Conservation (phyloP, 2,888 invertebrate species). For the Pammene aurita region DNA sequence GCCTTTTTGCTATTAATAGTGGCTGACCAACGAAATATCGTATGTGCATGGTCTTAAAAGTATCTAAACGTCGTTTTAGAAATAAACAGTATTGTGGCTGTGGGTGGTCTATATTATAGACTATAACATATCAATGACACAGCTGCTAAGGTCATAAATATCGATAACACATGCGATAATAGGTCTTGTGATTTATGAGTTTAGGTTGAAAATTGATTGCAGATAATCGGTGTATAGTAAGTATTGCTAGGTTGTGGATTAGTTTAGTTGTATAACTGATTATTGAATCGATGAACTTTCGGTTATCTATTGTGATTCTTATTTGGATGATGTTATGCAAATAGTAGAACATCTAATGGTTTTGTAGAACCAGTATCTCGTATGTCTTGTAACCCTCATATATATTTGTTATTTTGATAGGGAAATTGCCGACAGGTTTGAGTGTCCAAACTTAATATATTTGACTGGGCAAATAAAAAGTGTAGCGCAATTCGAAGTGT, state of each 20-base stretch:
- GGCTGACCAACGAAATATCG: not conserved
- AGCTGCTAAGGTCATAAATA: slow-evolving; percentile 11
- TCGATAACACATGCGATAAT: slow-evolving; percentile 15
- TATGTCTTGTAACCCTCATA: too few species aligned
- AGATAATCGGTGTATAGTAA: not conserved
- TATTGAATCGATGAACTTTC: not conserved
- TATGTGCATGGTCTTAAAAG: not conserved
- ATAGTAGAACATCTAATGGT: not conserved
- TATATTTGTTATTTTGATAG: too few species aligned
- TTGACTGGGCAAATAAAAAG: too few species aligned
- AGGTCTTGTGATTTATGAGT: not conserved
- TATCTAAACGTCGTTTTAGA: not conserved
- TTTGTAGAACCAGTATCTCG: too few species aligned
- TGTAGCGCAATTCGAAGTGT: too few species aligned
- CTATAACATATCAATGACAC: slow-evolving; percentile 16
- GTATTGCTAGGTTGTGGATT: slow-evolving; percentile 1
- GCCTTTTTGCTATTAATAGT: not conserved
- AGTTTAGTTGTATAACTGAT: slow-evolving; percentile 24
- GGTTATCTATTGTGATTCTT: not conserved
- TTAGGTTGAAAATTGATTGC: slow-evolving; percentile 1
- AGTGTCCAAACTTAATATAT: too few species aligned
- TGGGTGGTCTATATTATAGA: slow-evolving; percentile 26
- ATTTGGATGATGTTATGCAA: not conserved
- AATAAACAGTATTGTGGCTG: not conserved
- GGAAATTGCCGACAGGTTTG: too few species aligned